phyloP scores from a whole-genome alignment of 2,113 vertebrate species.

The Salvelinus namaycush region DNA sequence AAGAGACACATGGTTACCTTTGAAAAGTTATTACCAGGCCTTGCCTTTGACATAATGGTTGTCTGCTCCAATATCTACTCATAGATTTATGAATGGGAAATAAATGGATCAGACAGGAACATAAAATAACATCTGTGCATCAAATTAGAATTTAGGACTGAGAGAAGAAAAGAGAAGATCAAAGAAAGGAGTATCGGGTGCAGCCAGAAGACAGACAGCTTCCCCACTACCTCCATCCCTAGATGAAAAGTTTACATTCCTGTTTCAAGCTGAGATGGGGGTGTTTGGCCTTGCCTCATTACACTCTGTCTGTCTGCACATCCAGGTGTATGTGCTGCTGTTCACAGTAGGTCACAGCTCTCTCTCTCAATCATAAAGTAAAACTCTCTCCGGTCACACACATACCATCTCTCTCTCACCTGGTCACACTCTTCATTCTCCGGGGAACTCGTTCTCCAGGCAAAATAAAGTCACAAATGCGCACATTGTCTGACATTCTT shows the following conservation, averaged over 20 bases:
- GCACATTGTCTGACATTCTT: not conserved
- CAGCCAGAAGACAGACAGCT: constrained; percentile 2
- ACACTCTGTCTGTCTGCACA: constrained; percentile 21
- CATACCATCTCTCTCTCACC: not conserved
- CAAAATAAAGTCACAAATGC: not conserved
- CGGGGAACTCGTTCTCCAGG: too few species aligned
- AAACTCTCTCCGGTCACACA: constrained; percentile 10
- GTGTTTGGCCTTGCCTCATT: constrained; percentile 26
- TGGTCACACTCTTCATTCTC: not conserved
- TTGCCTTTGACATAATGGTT: too few species aligned
- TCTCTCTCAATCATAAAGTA: not conserved
- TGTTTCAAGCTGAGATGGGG: constrained; percentile 39
- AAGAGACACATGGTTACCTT: too few species aligned
- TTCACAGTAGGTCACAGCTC: constrained; percentile 7
- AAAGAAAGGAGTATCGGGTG: constrained; percentile 23
- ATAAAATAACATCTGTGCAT: not conserved
- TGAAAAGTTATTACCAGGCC: too few species aligned
- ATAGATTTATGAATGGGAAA: too few species aligned
- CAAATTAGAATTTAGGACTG: not conserved
- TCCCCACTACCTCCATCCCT: not conserved
- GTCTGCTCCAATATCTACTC: too few species aligned
- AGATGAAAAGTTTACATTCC: constrained; percentile 58
- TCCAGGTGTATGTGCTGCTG: constrained; percentile 37
- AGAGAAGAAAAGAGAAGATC: constrained; percentile 20
- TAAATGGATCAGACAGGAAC: not conserved